Percentiles rank a stretch among this genome's conserved stretches.
These are phyloP conservation scores for Apotomis betuletana DNA, from an alignment of 2,888 invertebrate species.

Conservation along the genomic window DNA sequence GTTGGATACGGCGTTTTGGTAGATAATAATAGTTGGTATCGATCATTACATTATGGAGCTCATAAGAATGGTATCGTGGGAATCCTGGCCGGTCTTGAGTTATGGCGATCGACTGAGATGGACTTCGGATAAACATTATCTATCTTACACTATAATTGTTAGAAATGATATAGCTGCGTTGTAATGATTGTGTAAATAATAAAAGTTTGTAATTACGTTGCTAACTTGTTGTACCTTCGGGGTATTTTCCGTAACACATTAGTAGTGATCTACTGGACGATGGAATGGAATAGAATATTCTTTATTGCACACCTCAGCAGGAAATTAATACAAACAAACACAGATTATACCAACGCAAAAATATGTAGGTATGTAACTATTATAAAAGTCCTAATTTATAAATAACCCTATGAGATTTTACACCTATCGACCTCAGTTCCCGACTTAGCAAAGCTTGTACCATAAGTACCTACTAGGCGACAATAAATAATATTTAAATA, in stretches of 20 bases:
- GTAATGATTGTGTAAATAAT: conserved; percentile 42
- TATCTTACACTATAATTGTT: conserved; percentile 42
- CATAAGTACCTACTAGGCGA: no score
- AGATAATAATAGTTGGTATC: conserved; percentile 71
- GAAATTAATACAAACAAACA: no score
- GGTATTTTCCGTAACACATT: conserved; percentile 32
- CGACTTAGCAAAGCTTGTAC: no score
- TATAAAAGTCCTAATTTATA: no score
- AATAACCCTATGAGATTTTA: no score
- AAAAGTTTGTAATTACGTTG: conserved; percentile 38
- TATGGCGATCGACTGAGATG: conserved; percentile 62
- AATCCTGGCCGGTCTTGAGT: conserved; percentile 74
- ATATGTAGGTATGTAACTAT: no score
- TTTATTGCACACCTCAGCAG: no score
- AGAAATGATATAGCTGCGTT: conserved; percentile 37
- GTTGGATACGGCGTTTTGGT: conserved; percentile 57
- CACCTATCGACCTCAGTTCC: no score
- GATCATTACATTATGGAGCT: conserved; percentile 74
- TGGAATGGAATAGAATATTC: neutral
- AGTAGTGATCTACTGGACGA: conserved; percentile 23
- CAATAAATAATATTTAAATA: no score
- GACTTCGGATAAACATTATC: conserved; percentile 53
- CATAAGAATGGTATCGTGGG: conserved; percentile 82
- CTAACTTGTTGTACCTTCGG: conserved; percentile 39
- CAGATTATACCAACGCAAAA: no score